phyloP scores from a whole-genome alignment of 1,140 invertebrate species.

The Atta cephalotes region DNA sequence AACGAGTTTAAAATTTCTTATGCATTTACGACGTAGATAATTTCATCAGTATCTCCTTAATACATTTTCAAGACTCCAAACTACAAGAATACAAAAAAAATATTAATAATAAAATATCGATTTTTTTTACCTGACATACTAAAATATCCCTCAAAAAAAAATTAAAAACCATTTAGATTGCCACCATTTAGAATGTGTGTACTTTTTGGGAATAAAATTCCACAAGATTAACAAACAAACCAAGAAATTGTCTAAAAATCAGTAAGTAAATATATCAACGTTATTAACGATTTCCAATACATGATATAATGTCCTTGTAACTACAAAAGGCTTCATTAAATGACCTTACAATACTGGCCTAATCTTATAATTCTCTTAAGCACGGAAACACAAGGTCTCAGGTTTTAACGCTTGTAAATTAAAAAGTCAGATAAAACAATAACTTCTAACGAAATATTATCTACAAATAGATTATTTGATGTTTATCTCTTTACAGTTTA shows the following conservation, averaged over 20 bases:
- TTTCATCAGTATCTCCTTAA: too few relatives aligned
- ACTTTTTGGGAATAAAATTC: neutral
- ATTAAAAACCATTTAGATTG: neutral
- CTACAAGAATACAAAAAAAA: too few relatives aligned
- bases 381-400: conserved; percentile 37
- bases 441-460: conserved; percentile 8
- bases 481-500: neutral
- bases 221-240: neutral
- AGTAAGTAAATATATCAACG: neutral
- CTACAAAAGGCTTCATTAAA: conserved; percentile 49
- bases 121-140: too few relatives aligned
- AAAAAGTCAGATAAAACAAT: neutral
- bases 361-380: conserved; percentile 49
- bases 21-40: too few relatives aligned
- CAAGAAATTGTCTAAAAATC: conserved; percentile 10
- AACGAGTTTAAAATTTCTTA: too few relatives aligned
- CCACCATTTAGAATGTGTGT: too few relatives aligned
- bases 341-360: conserved; percentile 20
- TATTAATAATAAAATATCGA: too few relatives aligned
- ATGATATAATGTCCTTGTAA: conserved; percentile 31
- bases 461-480: neutral
- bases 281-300: conserved; percentile 54
- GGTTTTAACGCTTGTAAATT: neutral
- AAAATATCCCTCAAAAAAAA: neutral
- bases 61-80: too few relatives aligned